Conservation (phyloP, 2,113 vertebrate genomes). For the Strix aluco region DNA sequence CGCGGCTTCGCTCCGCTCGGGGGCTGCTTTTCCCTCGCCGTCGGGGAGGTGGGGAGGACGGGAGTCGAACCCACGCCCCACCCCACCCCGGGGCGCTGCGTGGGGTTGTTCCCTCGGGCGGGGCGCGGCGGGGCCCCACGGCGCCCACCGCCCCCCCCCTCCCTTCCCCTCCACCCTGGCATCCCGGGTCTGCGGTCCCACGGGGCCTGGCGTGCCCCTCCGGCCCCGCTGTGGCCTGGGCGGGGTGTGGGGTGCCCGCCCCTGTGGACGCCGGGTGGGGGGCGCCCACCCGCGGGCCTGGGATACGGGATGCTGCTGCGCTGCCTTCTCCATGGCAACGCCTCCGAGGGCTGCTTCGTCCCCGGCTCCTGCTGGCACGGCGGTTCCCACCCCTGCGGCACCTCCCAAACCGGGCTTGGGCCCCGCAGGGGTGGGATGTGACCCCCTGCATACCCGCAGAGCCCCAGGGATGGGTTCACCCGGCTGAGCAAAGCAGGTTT, state of each 20-base stretch:
- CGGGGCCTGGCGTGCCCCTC: not conserved
- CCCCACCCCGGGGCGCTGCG: not conserved
- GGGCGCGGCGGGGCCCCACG: not conserved
- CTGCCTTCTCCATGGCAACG: slow-evolving; percentile 59
- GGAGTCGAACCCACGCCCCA: not conserved
- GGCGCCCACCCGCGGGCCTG: slow-evolving; percentile 35
- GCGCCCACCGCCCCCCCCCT: not conserved
- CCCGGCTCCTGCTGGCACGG: slow-evolving; percentile 19
- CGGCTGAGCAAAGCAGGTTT: not conserved
- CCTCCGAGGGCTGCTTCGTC: not conserved
- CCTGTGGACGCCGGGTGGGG: not conserved
- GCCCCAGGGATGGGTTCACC: not conserved
- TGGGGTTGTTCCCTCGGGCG: not conserved
- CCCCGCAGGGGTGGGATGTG: not conserved
- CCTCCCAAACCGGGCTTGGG: not conserved
- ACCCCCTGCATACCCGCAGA: not conserved
- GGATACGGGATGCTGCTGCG: slow-evolving; percentile 39
- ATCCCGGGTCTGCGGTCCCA: not conserved
- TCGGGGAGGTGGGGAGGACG: not conserved
- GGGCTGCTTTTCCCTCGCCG: not conserved
- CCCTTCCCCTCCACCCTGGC: no score
- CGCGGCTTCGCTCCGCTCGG: not conserved
- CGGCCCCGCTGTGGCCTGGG: not conserved
- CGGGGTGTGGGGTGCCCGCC: not conserved
- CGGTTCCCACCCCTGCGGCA: slow-evolving; percentile 1